Evolutionary conservation across 2,888 invertebrate genomes (phyloP), one percentile per base, ranked within the genome.

Genomic region (Lithophane semibrunnea): DNA sequence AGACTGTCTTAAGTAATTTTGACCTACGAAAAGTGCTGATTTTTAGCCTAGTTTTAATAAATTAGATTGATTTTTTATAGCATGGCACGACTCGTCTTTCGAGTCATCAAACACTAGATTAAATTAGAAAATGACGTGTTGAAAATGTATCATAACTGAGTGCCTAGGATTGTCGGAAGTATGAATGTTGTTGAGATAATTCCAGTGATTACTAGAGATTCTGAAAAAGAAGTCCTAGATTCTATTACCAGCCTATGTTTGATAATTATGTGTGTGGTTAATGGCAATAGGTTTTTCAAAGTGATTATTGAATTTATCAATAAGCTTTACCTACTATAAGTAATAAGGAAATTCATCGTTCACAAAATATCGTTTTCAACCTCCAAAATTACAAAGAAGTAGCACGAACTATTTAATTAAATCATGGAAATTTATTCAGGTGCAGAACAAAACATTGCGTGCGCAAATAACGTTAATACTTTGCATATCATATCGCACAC

Each of bases 401-500:
- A 10, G 2, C 49, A 64, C 8, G 42, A 65, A 16, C 16, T 44
- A 18, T 18, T 37, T 10, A n/a, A 65, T 64, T 60, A 58, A 76
- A 54, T 83, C 47, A 65, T 52, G 24, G 10, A 29, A 58, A 21
- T 60, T 8, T 66, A 29, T 56, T 54, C 24, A 8, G 44, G 47
- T 8, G 18, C 21, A 42, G 29, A 58, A 58, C 49, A 73, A 54
- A 76, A 58, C 58, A 65, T 83, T 24, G 78, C 78, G 65, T 79
- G 79, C n/a, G 37, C 18, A 42, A 37, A 47, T 77, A 54, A 24
- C 0, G 49, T 37, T 58, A 60, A 54, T 54, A 65, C 21, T 64
- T 68, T 47, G 24, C 52, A 80, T 73, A 80, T 65, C 29, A 54
- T 72, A 80, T 61, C 58, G 54, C n/a, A 77, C 21, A 70, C n/a